Percentiles rank a stretch among this genome's conserved stretches.
phyloP scores from a whole-genome alignment of 2,113 vertebrate species.

The Platanista minor region DNA sequence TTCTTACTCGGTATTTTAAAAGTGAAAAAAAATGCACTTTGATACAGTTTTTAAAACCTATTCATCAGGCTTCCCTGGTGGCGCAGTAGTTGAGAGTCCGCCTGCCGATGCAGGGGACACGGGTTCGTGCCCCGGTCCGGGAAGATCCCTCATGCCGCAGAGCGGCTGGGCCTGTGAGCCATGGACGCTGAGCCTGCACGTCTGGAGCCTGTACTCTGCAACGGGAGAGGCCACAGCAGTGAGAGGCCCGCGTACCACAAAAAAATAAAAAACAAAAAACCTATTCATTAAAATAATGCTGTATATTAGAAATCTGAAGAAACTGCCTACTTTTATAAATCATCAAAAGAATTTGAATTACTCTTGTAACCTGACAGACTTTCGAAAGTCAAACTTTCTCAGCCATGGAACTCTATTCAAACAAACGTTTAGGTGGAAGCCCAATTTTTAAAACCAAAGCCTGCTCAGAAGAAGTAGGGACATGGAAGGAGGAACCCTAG shows the following conservation, averaged over 20 bases:
- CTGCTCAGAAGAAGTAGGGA: neutral
- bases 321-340: neutral
- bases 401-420: neutral
- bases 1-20: neutral
- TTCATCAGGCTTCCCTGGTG: too few species aligned
- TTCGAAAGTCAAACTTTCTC: neutral
- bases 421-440: neutral
- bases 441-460: neutral
- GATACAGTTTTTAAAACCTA: neutral
- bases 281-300: neutral
- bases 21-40: neutral
- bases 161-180: too few species aligned
- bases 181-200: too few species aligned
- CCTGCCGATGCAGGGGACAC: too few species aligned
- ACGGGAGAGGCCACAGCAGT: too few species aligned
- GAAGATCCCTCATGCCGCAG: too few species aligned
- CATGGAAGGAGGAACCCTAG: neutral
- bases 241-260: too few species aligned
- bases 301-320: neutral
- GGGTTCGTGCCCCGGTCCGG: too few species aligned
- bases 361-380: neutral
- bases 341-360: constrained; percentile 25
- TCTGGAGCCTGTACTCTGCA: too few species aligned
- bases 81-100: too few species aligned
- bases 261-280: too few species aligned